Conservation (phyloP, 2,797 vertebrate genomes). For the Taeniopygia guttata region DNA sequence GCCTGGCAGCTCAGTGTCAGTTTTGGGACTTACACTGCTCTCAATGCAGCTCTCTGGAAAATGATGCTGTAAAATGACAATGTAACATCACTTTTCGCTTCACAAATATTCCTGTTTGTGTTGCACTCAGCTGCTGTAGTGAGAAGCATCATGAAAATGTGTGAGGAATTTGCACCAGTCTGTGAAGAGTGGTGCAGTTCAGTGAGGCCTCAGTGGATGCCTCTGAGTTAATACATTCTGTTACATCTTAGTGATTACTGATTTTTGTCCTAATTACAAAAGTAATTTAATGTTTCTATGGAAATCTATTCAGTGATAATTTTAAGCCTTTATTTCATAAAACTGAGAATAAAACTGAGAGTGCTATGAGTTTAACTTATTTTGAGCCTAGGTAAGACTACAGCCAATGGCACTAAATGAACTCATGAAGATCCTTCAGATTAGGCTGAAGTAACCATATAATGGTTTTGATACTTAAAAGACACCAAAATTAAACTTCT, state of each 20-base stretch:
- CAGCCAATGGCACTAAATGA: neutral
- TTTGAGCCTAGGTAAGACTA: neutral
- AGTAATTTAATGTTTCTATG: too few species aligned
- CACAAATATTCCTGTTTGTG: neutral
- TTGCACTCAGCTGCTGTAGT: neutral
- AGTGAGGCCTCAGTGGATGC: neutral
- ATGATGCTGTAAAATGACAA: neutral
- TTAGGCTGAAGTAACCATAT: neutral
- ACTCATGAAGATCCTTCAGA: neutral
- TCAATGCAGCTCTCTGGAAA: neutral
- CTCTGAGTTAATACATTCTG: too few species aligned
- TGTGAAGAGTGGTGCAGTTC: neutral
- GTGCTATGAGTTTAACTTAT: neutral
- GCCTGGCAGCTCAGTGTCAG: neutral
- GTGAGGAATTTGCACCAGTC: neutral
- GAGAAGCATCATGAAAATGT: neutral
- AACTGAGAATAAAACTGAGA: neutral
- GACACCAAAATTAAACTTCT: neutral
- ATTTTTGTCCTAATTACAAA: too few species aligned
- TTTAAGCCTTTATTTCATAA: too few species aligned
- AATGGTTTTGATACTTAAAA: neutral
- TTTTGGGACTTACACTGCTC: neutral
- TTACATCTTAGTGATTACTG: too few species aligned
- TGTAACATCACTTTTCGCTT: neutral
- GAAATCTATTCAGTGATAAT: too few species aligned